A percentile compares a stretch with the other conserved stretches of the same genome.
Evolutionary conservation across 1,140 invertebrate species (phyloP).

Genomic region (Zaprionus ornatus): DNA sequence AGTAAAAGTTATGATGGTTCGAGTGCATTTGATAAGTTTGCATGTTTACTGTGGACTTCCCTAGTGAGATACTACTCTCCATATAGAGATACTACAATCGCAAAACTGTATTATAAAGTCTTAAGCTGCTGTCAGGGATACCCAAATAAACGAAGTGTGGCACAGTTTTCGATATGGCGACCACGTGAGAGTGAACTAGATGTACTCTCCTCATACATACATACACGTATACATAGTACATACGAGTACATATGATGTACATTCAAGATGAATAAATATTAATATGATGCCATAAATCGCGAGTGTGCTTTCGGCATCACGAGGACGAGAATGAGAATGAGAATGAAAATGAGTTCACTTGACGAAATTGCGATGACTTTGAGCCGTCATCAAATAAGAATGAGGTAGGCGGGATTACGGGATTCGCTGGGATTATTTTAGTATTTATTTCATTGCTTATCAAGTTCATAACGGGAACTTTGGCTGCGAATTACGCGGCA

Average conservation of each 20-base stretch:
- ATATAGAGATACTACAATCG: not conserved
- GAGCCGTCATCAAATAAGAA: constrained; percentile 38
- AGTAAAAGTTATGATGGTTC: no score
- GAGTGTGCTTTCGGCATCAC: constrained; percentile 35
- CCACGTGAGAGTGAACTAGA: constrained; percentile 23
- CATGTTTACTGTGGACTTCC: not conserved
- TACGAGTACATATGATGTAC: not conserved
- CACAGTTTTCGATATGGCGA: not conserved
- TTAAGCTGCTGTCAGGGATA: not conserved
- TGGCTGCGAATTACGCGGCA: constrained; percentile 43
- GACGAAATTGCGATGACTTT: constrained; percentile 32
- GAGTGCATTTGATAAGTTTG: no score
- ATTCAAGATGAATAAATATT: not conserved
- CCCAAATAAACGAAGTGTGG: not conserved
- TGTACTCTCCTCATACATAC: constrained; percentile 5
- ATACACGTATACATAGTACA: not conserved
- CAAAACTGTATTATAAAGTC: not conserved
- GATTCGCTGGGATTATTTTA: constrained; percentile 19
- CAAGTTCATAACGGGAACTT: constrained; percentile 18
- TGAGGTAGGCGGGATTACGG: constrained; percentile 29
- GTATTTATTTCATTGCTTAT: constrained; percentile 27
- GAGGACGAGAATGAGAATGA: constrained; percentile 16
- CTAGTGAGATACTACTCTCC: not conserved
- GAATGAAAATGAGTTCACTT: constrained; percentile 32
- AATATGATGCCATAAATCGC: constrained; percentile 1